Conservation (phyloP, 1,140 invertebrate species). For the honey bee (Apis mellifera) region DNA sequence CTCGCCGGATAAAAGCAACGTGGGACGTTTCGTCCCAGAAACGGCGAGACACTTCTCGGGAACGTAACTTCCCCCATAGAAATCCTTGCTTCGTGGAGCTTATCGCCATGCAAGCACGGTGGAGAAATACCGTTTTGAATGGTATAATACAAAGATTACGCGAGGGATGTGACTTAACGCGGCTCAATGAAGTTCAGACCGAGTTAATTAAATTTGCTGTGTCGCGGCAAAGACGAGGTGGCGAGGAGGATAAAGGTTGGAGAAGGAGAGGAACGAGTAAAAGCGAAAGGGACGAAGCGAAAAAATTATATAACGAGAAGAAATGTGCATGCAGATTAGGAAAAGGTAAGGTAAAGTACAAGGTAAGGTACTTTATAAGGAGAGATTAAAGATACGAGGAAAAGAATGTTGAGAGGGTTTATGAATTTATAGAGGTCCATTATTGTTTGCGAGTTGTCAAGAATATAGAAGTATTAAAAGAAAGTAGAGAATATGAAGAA, state of each 20-base stretch:
- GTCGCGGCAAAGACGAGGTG: not conserved
- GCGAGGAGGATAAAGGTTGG: conserved; percentile 1
- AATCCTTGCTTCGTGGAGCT: conserved; percentile 24
- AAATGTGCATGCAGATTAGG: not conserved
- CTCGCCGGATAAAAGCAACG: conserved; percentile 20
- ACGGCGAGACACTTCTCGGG: conserved; percentile 5
- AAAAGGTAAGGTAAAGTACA: not conserved
- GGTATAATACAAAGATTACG: conserved; percentile 70
- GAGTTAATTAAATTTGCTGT: conserved; percentile 70
- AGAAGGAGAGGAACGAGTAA: not conserved
- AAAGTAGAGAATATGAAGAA: no score
- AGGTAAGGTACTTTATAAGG: conserved; percentile 16
- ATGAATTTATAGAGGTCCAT: not conserved
- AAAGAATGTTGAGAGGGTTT: not conserved
- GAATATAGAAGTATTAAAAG: not conserved
- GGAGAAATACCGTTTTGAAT: conserved; percentile 68
- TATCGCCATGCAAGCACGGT: conserved; percentile 57
- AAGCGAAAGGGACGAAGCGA: not conserved
- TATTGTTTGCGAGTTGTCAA: not conserved
- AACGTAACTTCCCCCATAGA: conserved; percentile 15
- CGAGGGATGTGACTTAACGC: conserved; percentile 68
- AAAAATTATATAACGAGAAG: not conserved
- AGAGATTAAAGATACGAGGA: not conserved
- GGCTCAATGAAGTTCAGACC: conserved; percentile 69
- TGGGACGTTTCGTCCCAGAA: conserved; percentile 17